phyloP scores from a whole-genome alignment of 2,113 vertebrate species.

The Paracanthobrama guichenoti region DNA sequence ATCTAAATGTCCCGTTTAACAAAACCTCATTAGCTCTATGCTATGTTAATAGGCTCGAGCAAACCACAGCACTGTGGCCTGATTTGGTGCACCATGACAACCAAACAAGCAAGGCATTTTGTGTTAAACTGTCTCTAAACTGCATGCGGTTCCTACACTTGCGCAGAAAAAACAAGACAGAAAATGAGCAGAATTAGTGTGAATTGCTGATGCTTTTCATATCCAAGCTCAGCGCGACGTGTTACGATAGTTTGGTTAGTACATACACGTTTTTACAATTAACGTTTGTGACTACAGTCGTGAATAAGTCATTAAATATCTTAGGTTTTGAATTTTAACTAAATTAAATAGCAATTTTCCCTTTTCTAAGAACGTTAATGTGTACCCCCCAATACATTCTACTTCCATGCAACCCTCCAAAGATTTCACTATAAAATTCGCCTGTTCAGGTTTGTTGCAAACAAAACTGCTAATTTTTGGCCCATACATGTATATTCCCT shows the following conservation, averaged over 20 bases:
- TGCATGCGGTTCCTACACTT: slow-evolving; percentile 69
- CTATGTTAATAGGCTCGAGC: slow-evolving; percentile 67
- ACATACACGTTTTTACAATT: slow-evolving; percentile 29
- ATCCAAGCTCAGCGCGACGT: background rate
- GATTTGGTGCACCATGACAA: slow-evolving; percentile 68
- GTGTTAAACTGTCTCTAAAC: slow-evolving; percentile 70
- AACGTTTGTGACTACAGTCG: slow-evolving; percentile 24
- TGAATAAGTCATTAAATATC: slow-evolving; percentile 32
- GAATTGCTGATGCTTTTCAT: background rate
- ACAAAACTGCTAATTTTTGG: slow-evolving; percentile 55
- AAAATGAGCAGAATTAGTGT: slow-evolving; percentile 22
- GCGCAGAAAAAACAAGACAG: slow-evolving; percentile 55
- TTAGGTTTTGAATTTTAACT: slow-evolving; percentile 5
- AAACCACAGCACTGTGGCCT: slow-evolving; percentile 74
- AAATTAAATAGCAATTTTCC: slow-evolving; percentile 25
- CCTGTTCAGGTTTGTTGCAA: slow-evolving; percentile 41
- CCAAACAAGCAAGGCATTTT: slow-evolving; percentile 72
- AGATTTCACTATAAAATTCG: slow-evolving; percentile 28
- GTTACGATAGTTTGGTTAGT: slow-evolving; percentile 22
- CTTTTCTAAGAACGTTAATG: slow-evolving; percentile 13
- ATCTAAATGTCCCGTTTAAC: slow-evolving; percentile 65
- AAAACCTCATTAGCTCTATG: slow-evolving; percentile 70
- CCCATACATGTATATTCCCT: slow-evolving; percentile 51
- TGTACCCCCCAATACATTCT: background rate
- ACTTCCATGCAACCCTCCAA: slow-evolving; percentile 31